Conservation (phyloP, 2,113 vertebrate genomes). For the Melanotaenia duboulayi region DNA sequence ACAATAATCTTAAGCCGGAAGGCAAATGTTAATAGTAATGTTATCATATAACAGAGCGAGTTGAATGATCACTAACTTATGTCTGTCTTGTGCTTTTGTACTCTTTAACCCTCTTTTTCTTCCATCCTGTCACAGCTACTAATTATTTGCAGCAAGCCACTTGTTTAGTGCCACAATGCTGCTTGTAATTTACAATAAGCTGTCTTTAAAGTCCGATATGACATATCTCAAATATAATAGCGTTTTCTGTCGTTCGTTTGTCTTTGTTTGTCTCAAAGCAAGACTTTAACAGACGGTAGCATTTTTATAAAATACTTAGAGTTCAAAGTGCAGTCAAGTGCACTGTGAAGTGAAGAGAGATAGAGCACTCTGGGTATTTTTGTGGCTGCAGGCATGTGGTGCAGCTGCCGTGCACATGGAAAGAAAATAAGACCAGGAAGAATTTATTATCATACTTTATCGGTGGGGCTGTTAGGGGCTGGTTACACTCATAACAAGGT, state of each 20-base stretch:
- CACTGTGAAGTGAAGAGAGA: background rate
- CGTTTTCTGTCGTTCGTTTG: conserved; percentile 19
- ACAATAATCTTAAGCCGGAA: background rate
- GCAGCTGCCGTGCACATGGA: conserved; percentile 11
- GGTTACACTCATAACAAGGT: background rate
- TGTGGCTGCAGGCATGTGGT: conserved; percentile 32
- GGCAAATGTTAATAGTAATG: background rate
- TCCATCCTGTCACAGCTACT: conserved; percentile 37
- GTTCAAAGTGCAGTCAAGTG: conserved; percentile 40
- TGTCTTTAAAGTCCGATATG: background rate
- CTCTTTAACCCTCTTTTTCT: conserved; percentile 13
- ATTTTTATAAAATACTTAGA: conserved; percentile 16
- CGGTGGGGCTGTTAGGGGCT: background rate
- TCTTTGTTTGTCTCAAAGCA: background rate
- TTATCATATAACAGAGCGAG: conserved; percentile 9
- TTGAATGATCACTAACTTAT: conserved; percentile 15
- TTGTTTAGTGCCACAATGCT: conserved; percentile 9
- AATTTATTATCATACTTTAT: conserved; percentile 41
- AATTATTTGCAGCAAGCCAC: conserved; percentile 52
- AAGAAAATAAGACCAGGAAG: conserved; percentile 16
- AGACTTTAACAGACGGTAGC: conserved; percentile 8
- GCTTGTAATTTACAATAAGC: conserved; percentile 15
- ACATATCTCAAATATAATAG: conserved; percentile 38
- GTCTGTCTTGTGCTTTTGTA: conserved; percentile 4
- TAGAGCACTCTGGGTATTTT: background rate